Conservation (phyloP, 1,140 invertebrate genomes). For the Dysdera silvatica region DNA sequence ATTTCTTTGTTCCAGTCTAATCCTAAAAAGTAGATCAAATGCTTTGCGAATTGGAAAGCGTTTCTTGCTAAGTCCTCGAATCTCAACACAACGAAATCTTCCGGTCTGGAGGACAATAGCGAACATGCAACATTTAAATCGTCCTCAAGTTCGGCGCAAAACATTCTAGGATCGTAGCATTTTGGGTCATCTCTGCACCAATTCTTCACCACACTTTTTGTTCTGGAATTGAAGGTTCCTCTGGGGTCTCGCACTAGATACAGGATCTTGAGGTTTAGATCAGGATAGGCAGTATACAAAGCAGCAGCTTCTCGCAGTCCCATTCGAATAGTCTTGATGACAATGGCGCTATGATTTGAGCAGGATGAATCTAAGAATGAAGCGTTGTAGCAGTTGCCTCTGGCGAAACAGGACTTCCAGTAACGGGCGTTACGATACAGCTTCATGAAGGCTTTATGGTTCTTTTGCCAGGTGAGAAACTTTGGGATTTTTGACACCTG, state of each 20-base stretch:
- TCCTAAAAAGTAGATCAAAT: constrained; percentile 66
- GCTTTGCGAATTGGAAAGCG: constrained; percentile 58
- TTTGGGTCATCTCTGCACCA: constrained; percentile 72
- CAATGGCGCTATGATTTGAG: neutral
- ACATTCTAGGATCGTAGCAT: constrained; percentile 62
- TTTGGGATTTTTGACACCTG: too few relatives aligned
- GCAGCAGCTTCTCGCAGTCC: constrained; percentile 6
- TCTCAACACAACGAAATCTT: constrained; percentile 49
- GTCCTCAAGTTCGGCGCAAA: constrained; percentile 71
- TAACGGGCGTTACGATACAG: constrained; percentile 9
- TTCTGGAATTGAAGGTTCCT: constrained; percentile 73
- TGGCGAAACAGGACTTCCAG: constrained; percentile 12
- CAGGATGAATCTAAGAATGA: constrained; percentile 13
- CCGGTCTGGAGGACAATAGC: constrained; percentile 59
- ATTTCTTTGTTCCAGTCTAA: constrained; percentile 9
- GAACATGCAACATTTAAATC: constrained; percentile 54
- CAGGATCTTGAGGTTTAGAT: constrained; percentile 54
- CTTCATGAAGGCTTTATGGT: constrained; percentile 13
- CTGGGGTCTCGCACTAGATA: constrained; percentile 75
- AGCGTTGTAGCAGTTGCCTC: constrained; percentile 9
- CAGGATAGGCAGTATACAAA: constrained; percentile 8
- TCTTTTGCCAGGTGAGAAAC: constrained; percentile 5
- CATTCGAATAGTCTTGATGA: constrained; percentile 27
- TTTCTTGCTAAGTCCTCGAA: constrained; percentile 79
- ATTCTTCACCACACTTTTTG: constrained; percentile 53